Evolutionary conservation across 2,797 vertebrate genomes (phyloP).

Genomic region (Danionella dracula): DNA sequence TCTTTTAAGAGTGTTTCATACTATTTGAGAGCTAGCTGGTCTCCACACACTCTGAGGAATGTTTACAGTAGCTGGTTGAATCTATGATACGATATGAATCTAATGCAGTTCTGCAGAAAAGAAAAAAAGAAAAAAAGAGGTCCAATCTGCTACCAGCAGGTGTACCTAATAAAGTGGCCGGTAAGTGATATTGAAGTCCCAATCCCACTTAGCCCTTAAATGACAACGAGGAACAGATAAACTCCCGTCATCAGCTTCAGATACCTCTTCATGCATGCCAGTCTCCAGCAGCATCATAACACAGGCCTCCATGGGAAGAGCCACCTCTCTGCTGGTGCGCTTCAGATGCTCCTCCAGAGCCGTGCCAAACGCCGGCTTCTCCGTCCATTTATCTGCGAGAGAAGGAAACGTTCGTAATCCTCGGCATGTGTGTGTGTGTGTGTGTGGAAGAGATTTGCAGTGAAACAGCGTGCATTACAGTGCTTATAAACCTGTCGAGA

Average conservation of each 20-base stretch:
- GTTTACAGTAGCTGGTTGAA: no score
- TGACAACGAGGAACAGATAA: no score
- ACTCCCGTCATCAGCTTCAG: not conserved
- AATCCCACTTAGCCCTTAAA: no score
- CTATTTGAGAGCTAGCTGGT: no score
- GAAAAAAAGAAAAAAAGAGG: no score
- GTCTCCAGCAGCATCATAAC: slow-evolving; percentile 98
- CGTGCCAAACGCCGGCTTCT: slow-evolving; percentile 92
- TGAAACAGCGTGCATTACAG: not conserved
- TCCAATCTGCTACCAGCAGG: no score
- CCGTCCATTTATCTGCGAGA: slow-evolving; percentile 84
- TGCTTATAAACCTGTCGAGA: not conserved
- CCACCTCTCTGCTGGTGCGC: slow-evolving; percentile 86
- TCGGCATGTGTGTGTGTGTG: not conserved
- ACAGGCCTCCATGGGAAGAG: slow-evolving; percentile 91
- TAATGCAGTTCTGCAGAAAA: no score
- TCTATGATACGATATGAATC: no score
- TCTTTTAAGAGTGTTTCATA: no score
- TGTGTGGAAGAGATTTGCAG: not conserved
- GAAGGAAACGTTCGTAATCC: not conserved
- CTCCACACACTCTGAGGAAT: no score
- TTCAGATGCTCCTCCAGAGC: slow-evolving; percentile 91
- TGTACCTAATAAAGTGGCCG: no score
- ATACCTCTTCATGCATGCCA: slow-evolving; percentile 96
- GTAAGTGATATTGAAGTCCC: no score